Conservation (phyloP, 2,113 vertebrate species). For the Trematocara macrostoma region DNA sequence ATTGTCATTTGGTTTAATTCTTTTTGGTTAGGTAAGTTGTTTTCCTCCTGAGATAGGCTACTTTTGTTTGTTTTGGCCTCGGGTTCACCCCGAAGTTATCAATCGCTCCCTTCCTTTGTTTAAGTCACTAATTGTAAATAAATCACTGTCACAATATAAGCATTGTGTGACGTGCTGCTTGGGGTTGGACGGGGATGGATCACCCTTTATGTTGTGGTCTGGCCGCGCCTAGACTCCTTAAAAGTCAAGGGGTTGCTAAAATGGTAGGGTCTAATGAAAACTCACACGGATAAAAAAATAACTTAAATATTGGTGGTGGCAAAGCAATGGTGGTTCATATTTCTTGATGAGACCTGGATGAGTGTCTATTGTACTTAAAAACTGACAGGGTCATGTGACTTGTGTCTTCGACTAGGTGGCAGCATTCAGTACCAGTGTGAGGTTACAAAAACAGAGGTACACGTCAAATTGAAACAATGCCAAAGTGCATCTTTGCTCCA, state of each 20-base stretch:
- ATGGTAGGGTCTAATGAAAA: not conserved
- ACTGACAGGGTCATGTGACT: not conserved
- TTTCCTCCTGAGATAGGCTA: no score
- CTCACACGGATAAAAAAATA: accelerated
- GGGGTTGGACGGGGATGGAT: no score
- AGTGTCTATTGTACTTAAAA: not conserved
- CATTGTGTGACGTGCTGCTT: no score
- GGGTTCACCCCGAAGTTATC: no score
- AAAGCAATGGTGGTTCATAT: not conserved
- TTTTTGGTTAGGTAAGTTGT: no score
- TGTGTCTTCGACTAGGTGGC: not conserved
- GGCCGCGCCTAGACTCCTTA: not conserved
- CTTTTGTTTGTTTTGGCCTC: no score
- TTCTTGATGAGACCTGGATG: not conserved
- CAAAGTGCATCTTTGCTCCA: not conserved
- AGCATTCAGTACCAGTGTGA: not conserved
- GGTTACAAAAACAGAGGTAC: not conserved
- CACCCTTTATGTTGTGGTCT: no score
- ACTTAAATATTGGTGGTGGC: accelerated
- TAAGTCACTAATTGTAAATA: no score
- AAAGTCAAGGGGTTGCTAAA: not conserved
- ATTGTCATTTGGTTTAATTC: no score
- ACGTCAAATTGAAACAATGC: not conserved
- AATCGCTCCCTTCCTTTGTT: no score
- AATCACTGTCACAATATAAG: no score